These are phyloP conservation scores for Alectoris magna DNA, from an alignment of 2,797 vertebrate genomes.

Conservation along the genomic window DNA sequence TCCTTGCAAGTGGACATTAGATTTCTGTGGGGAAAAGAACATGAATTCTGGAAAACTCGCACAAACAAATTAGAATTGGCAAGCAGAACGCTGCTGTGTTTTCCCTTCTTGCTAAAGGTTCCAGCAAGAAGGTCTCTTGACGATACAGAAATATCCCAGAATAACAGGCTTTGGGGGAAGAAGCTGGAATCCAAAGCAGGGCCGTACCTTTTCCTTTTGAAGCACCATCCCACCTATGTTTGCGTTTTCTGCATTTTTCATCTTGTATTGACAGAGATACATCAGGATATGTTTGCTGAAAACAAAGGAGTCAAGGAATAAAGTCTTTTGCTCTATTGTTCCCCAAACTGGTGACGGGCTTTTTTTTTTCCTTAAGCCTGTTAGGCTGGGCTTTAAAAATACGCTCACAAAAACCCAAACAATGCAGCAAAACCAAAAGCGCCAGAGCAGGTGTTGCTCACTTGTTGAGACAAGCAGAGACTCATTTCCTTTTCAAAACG, in stretches of 20 bases:
- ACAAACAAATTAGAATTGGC: not conserved
- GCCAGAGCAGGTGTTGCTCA: slow-evolving; percentile 38
- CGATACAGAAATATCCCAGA: not conserved
- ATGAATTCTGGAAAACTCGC: not conserved
- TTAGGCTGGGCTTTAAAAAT: slow-evolving; percentile 19
- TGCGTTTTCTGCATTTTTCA: slow-evolving; percentile 21
- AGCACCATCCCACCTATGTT: not conserved
- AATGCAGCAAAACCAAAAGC: not conserved
- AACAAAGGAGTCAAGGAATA: slow-evolving; percentile 32
- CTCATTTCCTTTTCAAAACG: slow-evolving; percentile 3
- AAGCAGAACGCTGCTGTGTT: not conserved
- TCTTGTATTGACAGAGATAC: not conserved
- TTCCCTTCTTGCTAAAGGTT: not conserved
- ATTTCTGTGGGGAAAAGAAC: not conserved
- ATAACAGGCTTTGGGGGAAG: not conserved
- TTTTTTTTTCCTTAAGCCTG: not conserved
- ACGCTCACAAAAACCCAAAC: not conserved
- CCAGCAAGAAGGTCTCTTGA: slow-evolving; percentile 6
- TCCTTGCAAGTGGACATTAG: not conserved
- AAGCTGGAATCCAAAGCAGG: not conserved
- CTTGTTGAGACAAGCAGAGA: slow-evolving; percentile 52
- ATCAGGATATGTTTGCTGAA: slow-evolving; percentile 29
- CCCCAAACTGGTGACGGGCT: not conserved
- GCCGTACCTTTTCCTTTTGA: not conserved
- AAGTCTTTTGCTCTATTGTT: slow-evolving; percentile 19